These are phyloP conservation scores for Palloptera scutellata DNA, from an alignment of 2,888 invertebrate species.

Conservation along the genomic window DNA sequence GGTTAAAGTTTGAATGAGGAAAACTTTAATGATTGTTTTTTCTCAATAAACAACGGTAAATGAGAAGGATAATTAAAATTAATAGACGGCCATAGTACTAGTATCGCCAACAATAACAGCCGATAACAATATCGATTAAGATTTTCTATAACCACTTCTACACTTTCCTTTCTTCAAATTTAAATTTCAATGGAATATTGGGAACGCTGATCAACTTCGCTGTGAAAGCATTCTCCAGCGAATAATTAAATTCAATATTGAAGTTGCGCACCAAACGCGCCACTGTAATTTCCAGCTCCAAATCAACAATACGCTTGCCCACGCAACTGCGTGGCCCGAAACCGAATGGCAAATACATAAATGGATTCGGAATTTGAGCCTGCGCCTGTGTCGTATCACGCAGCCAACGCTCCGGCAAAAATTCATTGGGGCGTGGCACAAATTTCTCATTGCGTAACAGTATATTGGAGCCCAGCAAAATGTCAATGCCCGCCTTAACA, in stretches of 20 bases:
- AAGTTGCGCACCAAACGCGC: constrained; percentile 64
- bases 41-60: no score
- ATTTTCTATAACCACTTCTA: no score
- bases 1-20: no score
- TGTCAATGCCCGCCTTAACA: constrained; percentile 72
- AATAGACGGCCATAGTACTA: no score
- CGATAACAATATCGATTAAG: no score
- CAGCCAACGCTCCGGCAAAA: constrained; percentile 79
- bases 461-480: constrained; percentile 75
- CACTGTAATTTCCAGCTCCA: constrained; percentile 69
- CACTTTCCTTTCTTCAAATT: constrained; percentile 42
- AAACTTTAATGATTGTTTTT: no score
- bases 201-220: constrained; percentile 56
- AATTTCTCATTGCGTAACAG: constrained; percentile 71
- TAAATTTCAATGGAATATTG: constrained; percentile 60
- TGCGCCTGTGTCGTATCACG: constrained; percentile 26
- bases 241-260: constrained; percentile 55
- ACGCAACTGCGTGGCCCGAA: constrained; percentile 75
- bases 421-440: constrained; percentile 70
- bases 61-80: no score
- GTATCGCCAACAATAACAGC: no score
- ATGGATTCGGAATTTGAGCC: constrained; percentile 44
- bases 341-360: constrained; percentile 70
- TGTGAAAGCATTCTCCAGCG: constrained; percentile 53
- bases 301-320: constrained; percentile 76